Evolutionary conservation across 2,113 vertebrate species (phyloP).

Genomic region (Setophaga kirtlandii): DNA sequence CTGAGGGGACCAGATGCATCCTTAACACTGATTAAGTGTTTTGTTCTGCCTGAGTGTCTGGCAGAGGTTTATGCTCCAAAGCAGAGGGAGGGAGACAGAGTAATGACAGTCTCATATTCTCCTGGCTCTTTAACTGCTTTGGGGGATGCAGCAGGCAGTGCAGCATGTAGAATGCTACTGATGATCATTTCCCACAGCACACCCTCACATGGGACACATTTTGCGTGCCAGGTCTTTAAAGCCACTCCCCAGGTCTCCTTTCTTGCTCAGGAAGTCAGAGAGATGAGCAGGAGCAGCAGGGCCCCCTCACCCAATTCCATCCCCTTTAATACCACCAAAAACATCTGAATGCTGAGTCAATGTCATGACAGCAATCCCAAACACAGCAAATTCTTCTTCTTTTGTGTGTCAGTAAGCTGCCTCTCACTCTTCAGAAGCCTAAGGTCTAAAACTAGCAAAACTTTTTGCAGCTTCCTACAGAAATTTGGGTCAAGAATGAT

Average conservation of each 20-base stretch:
- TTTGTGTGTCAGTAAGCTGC: neutral
- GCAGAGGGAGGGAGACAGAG: constrained; percentile 41
- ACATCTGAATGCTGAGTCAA: neutral
- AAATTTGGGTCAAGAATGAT: neutral
- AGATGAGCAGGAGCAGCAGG: neutral
- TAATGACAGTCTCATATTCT: constrained; percentile 65
- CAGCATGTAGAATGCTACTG: constrained; percentile 21
- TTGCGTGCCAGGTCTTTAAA: neutral
- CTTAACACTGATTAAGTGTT: constrained; percentile 80
- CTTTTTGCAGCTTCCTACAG: neutral
- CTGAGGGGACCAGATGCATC: constrained; percentile 73
- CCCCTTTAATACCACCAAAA: neutral
- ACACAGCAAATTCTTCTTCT: neutral
- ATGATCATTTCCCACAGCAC: constrained; percentile 9
- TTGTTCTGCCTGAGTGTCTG: constrained; percentile 75
- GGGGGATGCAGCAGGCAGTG: constrained; percentile 24
- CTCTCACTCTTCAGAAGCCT: neutral
- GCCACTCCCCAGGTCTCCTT: neutral
- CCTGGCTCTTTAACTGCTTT: constrained; percentile 61
- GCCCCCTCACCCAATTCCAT: accelerated
- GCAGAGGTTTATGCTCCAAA: constrained; percentile 64
- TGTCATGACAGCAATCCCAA: neutral
- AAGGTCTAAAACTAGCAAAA: neutral
- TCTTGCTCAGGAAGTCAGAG: accelerated
- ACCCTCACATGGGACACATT: neutral